Base-by-base conservation (phyloP, 2,113 vertebrate species). In the Orientallactaga bullata region DNA sequence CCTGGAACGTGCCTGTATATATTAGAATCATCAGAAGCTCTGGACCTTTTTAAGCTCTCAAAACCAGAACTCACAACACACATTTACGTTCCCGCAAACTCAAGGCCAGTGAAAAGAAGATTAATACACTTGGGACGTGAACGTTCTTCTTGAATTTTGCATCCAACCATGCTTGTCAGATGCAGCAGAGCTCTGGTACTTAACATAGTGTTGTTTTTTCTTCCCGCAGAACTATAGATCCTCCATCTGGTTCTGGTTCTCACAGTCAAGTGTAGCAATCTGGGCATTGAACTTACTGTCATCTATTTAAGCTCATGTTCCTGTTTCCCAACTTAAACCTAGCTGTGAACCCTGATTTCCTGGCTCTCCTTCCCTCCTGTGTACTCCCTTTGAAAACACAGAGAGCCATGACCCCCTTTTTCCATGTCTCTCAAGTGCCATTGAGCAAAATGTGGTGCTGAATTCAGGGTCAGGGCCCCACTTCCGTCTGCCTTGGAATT, bases 231-330 rank as follows among this genome's bases (percentile, higher is more conserved):
- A 84, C 68, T 83, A 4, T 21, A 90, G 18, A 68, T 55, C 63
- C 4, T 28, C 78, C 68, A 60, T 30, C 78, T 74, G 80, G 61
- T 71, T 74, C 39, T 74, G 20, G 21, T 86, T 74, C 88, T 94
- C 72, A 72, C 35, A 84, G 89, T 72, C 77, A 81, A 94, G 86
- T 63, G 78, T 35, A 91, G 69, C 72, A 78, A 39, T 21, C 21
- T 90, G 69, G 47, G 24, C 30, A 32, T 35, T 58, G 74, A 66
- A 74, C 17, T 60, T 88, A 30, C 68, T 90, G 12, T 87, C 72
- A 84, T 76, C 66, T 80, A 32, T 37, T 74, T 83, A 83, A 77
- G 65, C 61, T 72, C 37, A 58, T 85, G 7, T 8, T 93, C 94
- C 85, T 78, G 68, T 65, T 92, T 93, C 37, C n/a, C 30, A 78